phyloP scores from a whole-genome alignment of 2,888 invertebrate species.

The Pyrrhia umbra region DNA sequence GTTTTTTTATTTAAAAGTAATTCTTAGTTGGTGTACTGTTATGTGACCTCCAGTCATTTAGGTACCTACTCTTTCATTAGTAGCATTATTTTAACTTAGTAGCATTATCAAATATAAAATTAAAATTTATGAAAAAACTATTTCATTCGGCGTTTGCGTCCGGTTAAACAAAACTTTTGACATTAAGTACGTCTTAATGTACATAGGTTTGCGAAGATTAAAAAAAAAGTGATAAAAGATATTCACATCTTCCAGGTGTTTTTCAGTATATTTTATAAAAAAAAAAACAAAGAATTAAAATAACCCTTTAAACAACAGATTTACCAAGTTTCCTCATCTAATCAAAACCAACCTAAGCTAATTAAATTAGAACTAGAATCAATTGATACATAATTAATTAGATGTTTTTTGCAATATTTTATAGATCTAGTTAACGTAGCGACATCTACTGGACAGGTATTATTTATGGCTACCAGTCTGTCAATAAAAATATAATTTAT shows the following conservation, averaged over 20 bases:
- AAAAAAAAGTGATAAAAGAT: too few species aligned
- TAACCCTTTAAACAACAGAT: constrained; percentile 10
- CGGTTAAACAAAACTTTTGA: too few species aligned
- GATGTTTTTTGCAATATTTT: constrained; percentile 38
- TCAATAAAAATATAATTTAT: constrained; percentile 58
- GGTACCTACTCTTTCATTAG: too few species aligned
- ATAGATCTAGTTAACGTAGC: constrained; percentile 25
- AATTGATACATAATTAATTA: constrained; percentile 39
- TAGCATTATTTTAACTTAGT: too few species aligned
- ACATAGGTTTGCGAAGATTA: too few species aligned
- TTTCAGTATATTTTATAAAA: too few species aligned
- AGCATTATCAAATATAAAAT: too few species aligned
- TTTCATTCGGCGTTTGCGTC: too few species aligned
- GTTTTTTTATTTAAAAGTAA: constrained; percentile 43
- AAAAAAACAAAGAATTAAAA: too few species aligned
- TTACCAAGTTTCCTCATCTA: constrained; percentile 6
- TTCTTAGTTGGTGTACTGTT: constrained; percentile 33
- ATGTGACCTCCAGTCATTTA: constrained; percentile 27
- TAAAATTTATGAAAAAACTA: too few species aligned
- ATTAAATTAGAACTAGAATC: constrained; percentile 46
- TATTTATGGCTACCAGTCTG: constrained; percentile 51
- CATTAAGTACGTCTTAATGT: too few species aligned
- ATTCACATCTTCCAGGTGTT: too few species aligned
- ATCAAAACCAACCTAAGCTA: constrained; percentile 29
- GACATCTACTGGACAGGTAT: constrained; percentile 39